Percentiles rank a stretch among this genome's conserved stretches.
phyloP scores from a whole-genome alignment of 2,797 vertebrate species.

The Gymnodraco acuticeps region DNA sequence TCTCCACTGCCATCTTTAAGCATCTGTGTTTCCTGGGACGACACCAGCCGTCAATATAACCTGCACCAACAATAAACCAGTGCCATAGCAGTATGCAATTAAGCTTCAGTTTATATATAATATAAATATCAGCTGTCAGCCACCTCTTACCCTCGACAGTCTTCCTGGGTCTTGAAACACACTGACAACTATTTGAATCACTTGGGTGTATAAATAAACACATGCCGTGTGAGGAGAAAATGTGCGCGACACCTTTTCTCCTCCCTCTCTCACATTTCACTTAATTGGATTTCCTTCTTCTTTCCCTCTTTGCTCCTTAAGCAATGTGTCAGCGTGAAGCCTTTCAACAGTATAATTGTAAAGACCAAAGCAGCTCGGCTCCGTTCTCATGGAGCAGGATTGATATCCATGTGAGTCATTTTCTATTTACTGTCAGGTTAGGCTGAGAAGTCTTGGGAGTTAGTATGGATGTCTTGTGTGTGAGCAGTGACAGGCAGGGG shows the following conservation, averaged over 20 bases:
- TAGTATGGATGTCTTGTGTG: conserved; percentile 28
- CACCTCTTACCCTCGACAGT: conserved; percentile 8
- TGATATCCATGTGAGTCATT: conserved; percentile 65
- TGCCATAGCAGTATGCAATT: background rate
- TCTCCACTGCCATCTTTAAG: background rate
- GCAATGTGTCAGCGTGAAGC: conserved; percentile 63
- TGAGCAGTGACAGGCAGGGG: conserved; percentile 21
- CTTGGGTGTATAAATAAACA: conserved; percentile 34
- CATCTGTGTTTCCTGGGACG: conserved; percentile 3
- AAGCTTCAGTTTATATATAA: background rate
- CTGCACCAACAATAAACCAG: background rate
- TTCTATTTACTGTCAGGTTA: conserved; percentile 67
- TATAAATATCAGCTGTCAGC: conserved; percentile 15
- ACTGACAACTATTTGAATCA: conserved; percentile 33
- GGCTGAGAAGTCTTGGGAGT: conserved; percentile 56
- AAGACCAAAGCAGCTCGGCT: conserved; percentile 44
- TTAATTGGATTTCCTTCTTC: conserved; percentile 62
- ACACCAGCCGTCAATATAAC: conserved; percentile 7
- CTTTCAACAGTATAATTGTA: conserved; percentile 63
- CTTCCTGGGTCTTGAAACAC: conserved; percentile 19
- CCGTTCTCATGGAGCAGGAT: conserved; percentile 39
- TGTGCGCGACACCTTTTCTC: conserved; percentile 44
- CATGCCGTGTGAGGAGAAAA: conserved; percentile 29
- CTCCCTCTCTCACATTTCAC: conserved; percentile 48
- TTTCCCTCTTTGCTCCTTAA: conserved; percentile 52